These are phyloP conservation scores for Noctua janthe DNA, from an alignment of 2,888 invertebrate species.

Conservation along the genomic window DNA sequence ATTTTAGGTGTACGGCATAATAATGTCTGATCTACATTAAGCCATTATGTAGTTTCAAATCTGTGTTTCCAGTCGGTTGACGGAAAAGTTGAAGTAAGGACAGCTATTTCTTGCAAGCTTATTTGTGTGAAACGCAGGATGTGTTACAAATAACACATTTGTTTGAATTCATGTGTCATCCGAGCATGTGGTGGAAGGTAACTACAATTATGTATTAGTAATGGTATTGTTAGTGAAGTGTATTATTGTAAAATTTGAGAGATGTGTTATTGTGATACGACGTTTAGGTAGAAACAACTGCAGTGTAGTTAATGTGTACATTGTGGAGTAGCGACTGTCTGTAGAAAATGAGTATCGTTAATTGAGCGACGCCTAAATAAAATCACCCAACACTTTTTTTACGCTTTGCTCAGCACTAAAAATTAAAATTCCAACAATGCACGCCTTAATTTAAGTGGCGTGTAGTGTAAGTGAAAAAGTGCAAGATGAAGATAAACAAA, in stretches of 20 bases:
- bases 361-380: not conserved
- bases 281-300: not conserved
- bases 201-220: constrained; percentile 25
- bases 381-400: not conserved
- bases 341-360: not conserved
- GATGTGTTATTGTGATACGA: constrained; percentile 26
- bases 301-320: not conserved
- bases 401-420: not conserved
- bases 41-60: constrained; percentile 27
- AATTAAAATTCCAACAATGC: not conserved
- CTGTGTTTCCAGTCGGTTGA: constrained; percentile 37
- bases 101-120: constrained; percentile 25
- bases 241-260: constrained; percentile 20
- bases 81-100: not conserved
- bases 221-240: constrained; percentile 22
- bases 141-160: constrained; percentile 20
- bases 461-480: not conserved
- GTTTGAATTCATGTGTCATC: constrained; percentile 41
- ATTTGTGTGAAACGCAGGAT: constrained; percentile 14
- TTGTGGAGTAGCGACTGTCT: not conserved
- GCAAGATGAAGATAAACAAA: not conserved
- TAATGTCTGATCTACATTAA: not conserved
- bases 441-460: not conserved
- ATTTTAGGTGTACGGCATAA: not conserved
- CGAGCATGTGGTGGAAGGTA: constrained; percentile 10